phyloP scores from a whole-genome alignment of 2,113 vertebrate species.

The Perccottus glenii region DNA sequence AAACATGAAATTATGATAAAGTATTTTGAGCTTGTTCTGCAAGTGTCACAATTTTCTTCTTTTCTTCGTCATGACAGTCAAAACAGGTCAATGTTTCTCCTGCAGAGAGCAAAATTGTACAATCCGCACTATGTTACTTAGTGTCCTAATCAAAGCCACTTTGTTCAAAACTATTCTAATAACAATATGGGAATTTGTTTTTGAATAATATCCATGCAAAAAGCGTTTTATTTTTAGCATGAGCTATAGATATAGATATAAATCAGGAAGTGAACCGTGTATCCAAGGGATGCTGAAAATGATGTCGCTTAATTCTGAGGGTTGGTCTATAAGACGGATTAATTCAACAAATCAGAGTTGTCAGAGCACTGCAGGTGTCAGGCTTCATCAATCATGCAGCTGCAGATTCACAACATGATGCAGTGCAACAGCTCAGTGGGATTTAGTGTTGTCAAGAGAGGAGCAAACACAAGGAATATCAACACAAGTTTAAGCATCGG shows the following conservation, averaged over 20 bases:
- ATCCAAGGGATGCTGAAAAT: conserved; percentile 34
- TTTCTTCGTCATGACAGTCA: no score
- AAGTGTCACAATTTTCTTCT: no score
- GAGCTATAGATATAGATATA: background rate
- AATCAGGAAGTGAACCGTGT: background rate
- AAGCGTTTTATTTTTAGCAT: background rate
- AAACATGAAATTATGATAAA: no score
- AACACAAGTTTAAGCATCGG: no score
- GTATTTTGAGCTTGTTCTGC: no score
- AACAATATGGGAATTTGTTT: no score
- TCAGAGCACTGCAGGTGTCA: conserved; percentile 55
- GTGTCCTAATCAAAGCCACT: no score
- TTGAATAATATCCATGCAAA: background rate
- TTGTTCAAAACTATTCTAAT: no score
- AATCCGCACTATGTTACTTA: no score
- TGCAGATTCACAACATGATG: conserved; percentile 64
- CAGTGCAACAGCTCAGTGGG: conserved; percentile 50
- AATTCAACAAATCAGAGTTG: conserved; percentile 66
- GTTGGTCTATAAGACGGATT: conserved; percentile 65
- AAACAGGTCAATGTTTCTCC: no score
- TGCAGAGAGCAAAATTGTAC: no score
- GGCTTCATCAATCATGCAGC: conserved; percentile 67
- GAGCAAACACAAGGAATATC: no score
- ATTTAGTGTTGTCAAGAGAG: conserved; percentile 17
- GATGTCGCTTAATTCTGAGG: conserved; percentile 34